phyloP scores from a whole-genome alignment of 2,797 vertebrate species.

The Pseudotriccus pelzelni region DNA sequence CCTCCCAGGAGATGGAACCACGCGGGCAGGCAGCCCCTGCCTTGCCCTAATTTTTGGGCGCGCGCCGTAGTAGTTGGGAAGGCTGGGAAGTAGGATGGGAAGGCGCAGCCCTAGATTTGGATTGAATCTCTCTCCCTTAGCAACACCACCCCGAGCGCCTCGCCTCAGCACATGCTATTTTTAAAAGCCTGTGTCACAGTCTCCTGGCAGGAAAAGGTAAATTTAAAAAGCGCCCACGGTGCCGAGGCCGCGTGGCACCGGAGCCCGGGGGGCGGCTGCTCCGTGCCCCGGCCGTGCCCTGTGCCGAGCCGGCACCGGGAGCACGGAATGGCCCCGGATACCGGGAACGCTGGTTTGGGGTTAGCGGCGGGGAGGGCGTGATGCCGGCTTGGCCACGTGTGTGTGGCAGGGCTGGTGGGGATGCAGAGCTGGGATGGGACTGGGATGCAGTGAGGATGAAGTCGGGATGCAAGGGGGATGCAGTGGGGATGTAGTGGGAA shows the following conservation, averaged over 20 bases:
- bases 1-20: background rate
- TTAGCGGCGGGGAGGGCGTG: background rate
- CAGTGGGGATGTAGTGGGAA: no score
- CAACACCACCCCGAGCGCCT: slow-evolving; percentile 66
- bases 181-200: slow-evolving; percentile 65
- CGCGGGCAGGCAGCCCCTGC: background rate
- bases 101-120: slow-evolving; percentile 62
- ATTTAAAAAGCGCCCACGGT: slow-evolving; percentile 47
- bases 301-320: fast-evolving
- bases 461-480: fast-evolving
- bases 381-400: background rate
- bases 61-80: slow-evolving; percentile 46
- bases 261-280: background rate
- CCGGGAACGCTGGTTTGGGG: background rate
- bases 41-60: slow-evolving; percentile 67
- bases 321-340: background rate
- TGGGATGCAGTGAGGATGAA: background rate
- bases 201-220: slow-evolving; percentile 64
- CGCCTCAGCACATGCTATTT: slow-evolving; percentile 69
- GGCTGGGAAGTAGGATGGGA: slow-evolving; percentile 42
- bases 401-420: background rate
- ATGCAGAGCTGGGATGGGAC: background rate
- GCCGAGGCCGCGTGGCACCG: background rate
- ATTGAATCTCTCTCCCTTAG: slow-evolving; percentile 72
- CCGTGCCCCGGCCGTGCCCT: background rate